Base-by-base conservation (phyloP, 1,140 invertebrate genomes). In the Trichoplusia ni region DNA sequence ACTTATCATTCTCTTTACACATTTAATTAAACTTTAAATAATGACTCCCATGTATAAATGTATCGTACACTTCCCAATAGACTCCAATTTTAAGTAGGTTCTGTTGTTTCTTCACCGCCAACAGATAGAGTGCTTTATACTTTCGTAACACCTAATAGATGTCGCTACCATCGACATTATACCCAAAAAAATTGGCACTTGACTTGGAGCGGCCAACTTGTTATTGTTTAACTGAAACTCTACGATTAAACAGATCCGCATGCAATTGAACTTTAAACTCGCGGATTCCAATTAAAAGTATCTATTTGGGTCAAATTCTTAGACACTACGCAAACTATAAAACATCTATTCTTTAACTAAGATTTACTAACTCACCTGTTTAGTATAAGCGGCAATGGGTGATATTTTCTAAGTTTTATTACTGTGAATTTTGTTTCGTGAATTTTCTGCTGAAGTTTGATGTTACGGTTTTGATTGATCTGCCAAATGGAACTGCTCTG, bases 391-490 rank as follows among this genome's bases (percentile, higher is more conserved):
- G 31, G 29, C 9, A 51, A 51, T 21, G 14, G 18, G 13, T 11
- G 23, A 11, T 44, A 11, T 46, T 46, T 7, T 27, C 25, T 18
- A 49, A 46, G 61, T 67, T 40, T 56, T 40, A 25, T 53, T 21
- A 49, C 54, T 46, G 25, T 25, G 53, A 68, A 58, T 63, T 68
- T 49, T 51, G 38, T 47, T 33, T 59, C n/a, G 13, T 53, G 14
- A 21, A n/a, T 46, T 44, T 59, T 51, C 14, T 25, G 19, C 21
- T 42, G 40, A 19, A 23, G 13, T 49, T 66, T 27, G 46, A 21
- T 13, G 42, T 23, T 16, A 29, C 44, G 54, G 58, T 64, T 65
- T 68, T 72, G 65, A 72, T 33, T 66, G 66, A 65, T 64, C 9
- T 62, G 69, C 54, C 66, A 62, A 37, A 65, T 63, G 46, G 70